Base-by-base conservation (phyloP, 2,797 vertebrate genomes). In the Yasuhikotakia modesta region DNA sequence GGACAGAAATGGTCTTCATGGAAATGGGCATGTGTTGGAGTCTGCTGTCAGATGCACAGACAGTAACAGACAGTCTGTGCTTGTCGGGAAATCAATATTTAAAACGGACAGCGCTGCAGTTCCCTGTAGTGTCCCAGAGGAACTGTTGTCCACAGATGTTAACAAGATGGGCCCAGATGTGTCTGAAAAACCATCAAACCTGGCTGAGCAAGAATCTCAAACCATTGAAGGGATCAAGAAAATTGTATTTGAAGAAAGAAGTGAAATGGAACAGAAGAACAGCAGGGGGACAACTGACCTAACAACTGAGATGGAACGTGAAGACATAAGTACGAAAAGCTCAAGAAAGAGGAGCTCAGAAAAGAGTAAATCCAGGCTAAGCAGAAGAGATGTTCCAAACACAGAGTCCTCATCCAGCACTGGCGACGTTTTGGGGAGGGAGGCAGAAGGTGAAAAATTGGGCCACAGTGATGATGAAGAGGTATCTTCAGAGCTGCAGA, bases 401-500 rank as follows among this genome's bases (percentile, higher is more conserved):
- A 57, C 21, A 12, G 84, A 55, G 39, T 46, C 0, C 78, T 32
- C 0, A 74, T 27, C 24, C 66, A 58, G 46, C 84, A 43, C 43
- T 13, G n/a, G 35, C 5, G 60, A 67, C n/a, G 57, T 14, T 70
- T 60, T 13, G 43, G 21, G 87, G 67, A 88, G 74, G 58, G 27
- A 52, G 12, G 24, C 22, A 2, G 63, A 67, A 60, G 4, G 35
- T 22, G 57, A 63, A 89, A 74, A 90, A 63, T 82, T 81, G 83
- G 6, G 13, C 70, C 11, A 77, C 46, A 84, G 61, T 53, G 64
- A 70, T 32, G 76, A 83, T 3, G 90, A 93, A 84, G 90, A 93
- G 85, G 96, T 96, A 14, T 98, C 97, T 24, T 98, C 96, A 0
- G 97, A 99, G 90, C 93, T 98, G 84, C 96, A 99, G 86, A 98